Conservation (phyloP, 2,797 vertebrate species). For the Crocodylus rhombifer region DNA sequence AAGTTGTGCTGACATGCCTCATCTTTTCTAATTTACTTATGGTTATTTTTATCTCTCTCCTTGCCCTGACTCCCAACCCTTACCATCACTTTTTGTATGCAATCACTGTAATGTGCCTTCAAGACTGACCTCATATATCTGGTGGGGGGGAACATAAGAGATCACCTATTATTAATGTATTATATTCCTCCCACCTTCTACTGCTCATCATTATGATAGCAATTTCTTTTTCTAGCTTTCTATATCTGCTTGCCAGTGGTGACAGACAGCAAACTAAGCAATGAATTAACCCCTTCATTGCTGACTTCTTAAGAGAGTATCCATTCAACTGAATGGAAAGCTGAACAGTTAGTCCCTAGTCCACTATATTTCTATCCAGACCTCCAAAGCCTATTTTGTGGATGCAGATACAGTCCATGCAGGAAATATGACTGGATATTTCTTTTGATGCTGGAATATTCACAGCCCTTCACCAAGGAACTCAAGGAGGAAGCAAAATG, state of each 20-base stretch:
- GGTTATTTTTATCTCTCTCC: neutral
- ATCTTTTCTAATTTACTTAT: neutral
- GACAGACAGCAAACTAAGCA: neutral
- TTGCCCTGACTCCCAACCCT: neutral
- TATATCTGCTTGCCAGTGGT: neutral
- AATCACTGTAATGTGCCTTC: neutral
- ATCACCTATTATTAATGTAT: constrained; percentile 2
- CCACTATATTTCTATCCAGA: neutral
- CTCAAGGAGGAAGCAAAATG: neutral
- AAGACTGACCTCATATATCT: constrained; percentile 28
- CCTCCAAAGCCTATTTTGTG: neutral
- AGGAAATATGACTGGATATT: neutral
- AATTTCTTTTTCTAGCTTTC: neutral
- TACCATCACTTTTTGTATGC: neutral
- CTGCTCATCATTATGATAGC: neutral
- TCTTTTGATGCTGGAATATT: neutral
- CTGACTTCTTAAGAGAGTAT: neutral
- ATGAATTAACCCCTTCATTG: neutral
- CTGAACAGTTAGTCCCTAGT: neutral
- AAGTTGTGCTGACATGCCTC: fast-evolving
- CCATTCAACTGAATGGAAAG: neutral
- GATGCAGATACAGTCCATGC: neutral
- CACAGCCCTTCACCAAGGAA: too few species aligned
- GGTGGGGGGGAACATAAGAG: neutral
- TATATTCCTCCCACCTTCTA: neutral